Conservation (phyloP, 2,113 vertebrate genomes). For the Notiomystis cincta region DNA sequence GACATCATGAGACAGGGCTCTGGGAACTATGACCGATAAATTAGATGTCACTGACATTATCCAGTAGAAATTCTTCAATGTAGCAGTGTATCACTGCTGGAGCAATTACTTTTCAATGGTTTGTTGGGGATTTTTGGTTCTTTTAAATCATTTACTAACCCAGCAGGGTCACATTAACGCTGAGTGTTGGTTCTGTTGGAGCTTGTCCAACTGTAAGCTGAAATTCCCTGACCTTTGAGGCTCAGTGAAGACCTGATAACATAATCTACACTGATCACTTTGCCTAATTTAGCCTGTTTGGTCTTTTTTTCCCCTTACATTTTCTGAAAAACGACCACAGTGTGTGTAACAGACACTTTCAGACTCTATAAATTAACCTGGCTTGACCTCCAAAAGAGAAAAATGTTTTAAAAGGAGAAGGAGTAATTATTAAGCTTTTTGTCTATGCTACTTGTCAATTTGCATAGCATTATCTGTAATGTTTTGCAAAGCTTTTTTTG, state of each 20-base stretch:
- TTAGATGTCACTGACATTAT: constrained; percentile 20
- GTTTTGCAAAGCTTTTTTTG: constrained; percentile 13
- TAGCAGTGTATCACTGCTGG: constrained; percentile 26
- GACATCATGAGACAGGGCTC: neutral
- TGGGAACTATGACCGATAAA: neutral
- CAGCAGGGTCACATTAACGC: constrained; percentile 28
- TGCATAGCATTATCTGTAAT: constrained; percentile 45
- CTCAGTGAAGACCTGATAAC: constrained; percentile 13
- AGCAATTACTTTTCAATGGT: constrained; percentile 47
- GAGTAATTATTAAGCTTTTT: constrained; percentile 49
- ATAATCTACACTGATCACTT: constrained; percentile 50
- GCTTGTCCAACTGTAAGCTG: constrained; percentile 22
- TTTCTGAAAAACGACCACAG: neutral
- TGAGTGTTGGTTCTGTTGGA: constrained; percentile 11
- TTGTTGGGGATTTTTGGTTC: neutral
- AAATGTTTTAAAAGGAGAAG: constrained; percentile 36
- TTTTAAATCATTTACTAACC: constrained; percentile 46
- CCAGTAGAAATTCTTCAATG: constrained; percentile 17
- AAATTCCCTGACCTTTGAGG: constrained; percentile 41
- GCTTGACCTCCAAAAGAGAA: constrained; percentile 12
- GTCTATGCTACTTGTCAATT: constrained; percentile 40
- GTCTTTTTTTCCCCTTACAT: neutral
- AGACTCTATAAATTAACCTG: constrained; percentile 51
- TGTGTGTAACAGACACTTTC: neutral
- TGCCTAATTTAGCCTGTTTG: neutral